These are phyloP conservation scores for Podarcis muralis DNA, from an alignment of 2,113 vertebrate species.

Conservation along the genomic window DNA sequence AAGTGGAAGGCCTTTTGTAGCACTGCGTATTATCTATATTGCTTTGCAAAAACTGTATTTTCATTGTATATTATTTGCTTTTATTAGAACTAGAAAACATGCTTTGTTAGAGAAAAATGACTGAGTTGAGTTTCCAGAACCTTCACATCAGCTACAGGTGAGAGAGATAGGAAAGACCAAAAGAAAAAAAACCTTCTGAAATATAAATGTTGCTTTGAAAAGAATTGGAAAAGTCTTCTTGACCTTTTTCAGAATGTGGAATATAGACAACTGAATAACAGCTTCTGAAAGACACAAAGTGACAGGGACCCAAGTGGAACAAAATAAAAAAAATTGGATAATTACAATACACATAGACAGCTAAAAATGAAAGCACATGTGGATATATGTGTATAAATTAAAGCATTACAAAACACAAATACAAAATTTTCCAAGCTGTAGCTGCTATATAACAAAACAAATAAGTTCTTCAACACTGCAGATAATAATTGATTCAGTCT, in stretches of 20 bases:
- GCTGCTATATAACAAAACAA: no score
- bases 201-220: background rate
- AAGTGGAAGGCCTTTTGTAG: background rate
- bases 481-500: no score
- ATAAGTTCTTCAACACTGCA: no score
- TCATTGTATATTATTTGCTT: rapidly evolving
- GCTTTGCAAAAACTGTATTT: background rate
- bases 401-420: no score
- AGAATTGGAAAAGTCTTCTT: background rate
- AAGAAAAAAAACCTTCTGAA: background rate
- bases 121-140: constrained; percentile 23
- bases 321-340: no score
- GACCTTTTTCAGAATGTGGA: background rate
- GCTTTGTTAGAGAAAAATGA: constrained; percentile 35
- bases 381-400: no score
- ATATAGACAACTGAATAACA: background rate
- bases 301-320: no score
- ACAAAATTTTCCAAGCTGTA: no score
- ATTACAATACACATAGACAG: no score
- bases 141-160: background rate
- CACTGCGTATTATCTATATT: background rate
- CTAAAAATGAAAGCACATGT: no score
- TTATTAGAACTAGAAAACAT: constrained; percentile 32
- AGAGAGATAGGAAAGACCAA: background rate
- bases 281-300: background rate